Percentiles rank a stretch among this genome's conserved stretches.
These are phyloP conservation scores for Triops longicaudatus DNA, from an alignment of 1,140 invertebrate species.

Conservation along the genomic window DNA sequence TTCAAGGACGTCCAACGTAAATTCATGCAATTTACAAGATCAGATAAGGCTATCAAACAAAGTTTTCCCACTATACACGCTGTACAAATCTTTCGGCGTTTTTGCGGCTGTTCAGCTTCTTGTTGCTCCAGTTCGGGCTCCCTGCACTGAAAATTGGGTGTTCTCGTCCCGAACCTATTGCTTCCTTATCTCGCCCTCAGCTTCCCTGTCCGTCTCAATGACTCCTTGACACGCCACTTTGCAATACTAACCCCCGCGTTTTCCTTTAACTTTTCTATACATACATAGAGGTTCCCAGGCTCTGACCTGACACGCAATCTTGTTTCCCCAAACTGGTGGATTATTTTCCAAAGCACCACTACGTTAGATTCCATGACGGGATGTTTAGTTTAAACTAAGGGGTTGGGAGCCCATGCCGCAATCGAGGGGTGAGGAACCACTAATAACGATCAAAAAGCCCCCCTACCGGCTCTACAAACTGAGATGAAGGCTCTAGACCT, in stretches of 20 bases:
- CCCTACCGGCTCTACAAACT: conserved; percentile 11
- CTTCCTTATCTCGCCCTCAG: not conserved
- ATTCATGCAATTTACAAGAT: too few species aligned
- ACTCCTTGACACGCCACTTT: not conserved
- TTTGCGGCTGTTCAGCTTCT: not conserved
- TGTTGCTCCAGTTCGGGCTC: not conserved
- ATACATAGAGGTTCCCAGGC: not conserved
- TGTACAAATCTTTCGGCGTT: not conserved
- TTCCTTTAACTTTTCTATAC: not conserved
- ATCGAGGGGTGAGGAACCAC: not conserved
- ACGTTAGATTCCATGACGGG: not conserved
- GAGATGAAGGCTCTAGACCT: conserved; percentile 11
- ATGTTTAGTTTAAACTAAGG: not conserved
- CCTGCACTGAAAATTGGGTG: not conserved
- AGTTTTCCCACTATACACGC: not conserved
- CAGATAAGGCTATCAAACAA: too few species aligned
- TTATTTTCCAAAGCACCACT: not conserved
- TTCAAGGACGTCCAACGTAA: too few species aligned
- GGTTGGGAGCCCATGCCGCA: not conserved
- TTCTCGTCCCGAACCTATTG: not conserved
- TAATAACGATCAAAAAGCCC: conserved; percentile 15
- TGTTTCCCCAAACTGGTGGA: not conserved
- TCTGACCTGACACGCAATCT: not conserved
- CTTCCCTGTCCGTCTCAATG: not conserved
- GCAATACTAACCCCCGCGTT: not conserved